Conservation (phyloP, 2,888 invertebrate species). For the Stenoptilia bipunctidactyla region DNA sequence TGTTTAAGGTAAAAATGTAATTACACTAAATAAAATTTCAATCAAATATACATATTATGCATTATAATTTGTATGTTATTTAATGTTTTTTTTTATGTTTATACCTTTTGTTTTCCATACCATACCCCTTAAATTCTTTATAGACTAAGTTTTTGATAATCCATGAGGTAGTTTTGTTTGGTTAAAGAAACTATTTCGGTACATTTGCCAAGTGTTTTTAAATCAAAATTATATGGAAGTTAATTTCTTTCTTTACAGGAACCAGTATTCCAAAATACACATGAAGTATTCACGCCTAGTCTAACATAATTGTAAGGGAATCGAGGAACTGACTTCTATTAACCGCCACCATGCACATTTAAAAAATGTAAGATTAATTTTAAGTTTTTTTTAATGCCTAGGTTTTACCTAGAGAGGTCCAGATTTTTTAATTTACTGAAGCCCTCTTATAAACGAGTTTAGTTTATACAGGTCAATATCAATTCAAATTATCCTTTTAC, state of each 20-base stretch:
- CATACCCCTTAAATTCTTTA: neutral
- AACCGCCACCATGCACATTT: conserved; percentile 44
- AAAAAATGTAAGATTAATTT: conserved; percentile 49
- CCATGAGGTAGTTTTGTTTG: neutral
- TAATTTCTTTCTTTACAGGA: conserved; percentile 55
- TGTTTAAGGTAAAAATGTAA: conserved; percentile 33
- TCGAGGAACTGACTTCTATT: conserved; percentile 51
- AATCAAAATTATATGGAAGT: conserved; percentile 10
- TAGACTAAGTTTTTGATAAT: neutral
- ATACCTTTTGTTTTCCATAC: neutral
- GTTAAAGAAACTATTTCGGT: conserved; percentile 2
- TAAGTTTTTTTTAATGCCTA: neutral
- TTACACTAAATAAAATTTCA: conserved; percentile 49
- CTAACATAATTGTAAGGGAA: conserved; percentile 59
- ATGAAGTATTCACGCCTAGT: conserved; percentile 61
- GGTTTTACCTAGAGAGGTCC: no score
- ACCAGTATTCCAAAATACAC: conserved; percentile 69
- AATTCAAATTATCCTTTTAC: no score
- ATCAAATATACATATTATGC: conserved; percentile 59
- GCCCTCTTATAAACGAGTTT: no score
- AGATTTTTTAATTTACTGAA: no score
- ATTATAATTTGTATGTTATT: conserved; percentile 40
- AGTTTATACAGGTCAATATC: no score
- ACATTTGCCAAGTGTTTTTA: conserved; percentile 13
- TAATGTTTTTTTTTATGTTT: conserved; percentile 25